Evolutionary conservation across 2,113 vertebrate genomes (phyloP), one percentile per base, ranked within the genome.

Genomic region (Craseonycteris thonglongyai): DNA sequence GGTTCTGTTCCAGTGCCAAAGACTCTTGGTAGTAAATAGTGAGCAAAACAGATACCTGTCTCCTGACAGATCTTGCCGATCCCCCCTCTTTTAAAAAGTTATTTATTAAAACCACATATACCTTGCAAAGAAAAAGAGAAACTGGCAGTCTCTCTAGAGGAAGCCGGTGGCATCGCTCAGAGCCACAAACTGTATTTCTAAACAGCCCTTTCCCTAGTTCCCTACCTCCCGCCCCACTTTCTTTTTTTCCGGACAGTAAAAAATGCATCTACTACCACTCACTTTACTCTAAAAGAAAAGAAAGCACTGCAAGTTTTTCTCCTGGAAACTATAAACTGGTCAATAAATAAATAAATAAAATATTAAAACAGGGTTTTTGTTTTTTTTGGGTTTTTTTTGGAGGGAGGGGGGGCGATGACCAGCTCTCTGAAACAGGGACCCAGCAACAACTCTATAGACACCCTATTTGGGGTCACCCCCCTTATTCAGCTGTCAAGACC

Each of bases 21-120:
- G 92, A 76, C 97, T 90, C 95, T 96, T 91, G 96, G 96, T 98
- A 98, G 98, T 98, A 98, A 98, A 98, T 97, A 98, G 35, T 92
- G 95, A 97, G 81, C 96, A 96, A 93, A 96, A 93, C 35, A 94
- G 96, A 96, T 97, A 96, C 91, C 95, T 95, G 91, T 88, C 93
- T 97, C 71, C 87, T 63, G 88, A 74, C 59, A 7, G 40, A 83
- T 88, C 83, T 76, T 76, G 61, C 59, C n/a, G 30, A 33, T 45
- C 59, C 87, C 87, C 87, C 42, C 61, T 38, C 42, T 72, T 35
- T 88, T 38, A 38, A 0, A 2, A 90, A 92, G 84, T 96, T 97
- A 94, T 96, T 97, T 97, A 96, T 95, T 92, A 94, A 97, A 97
- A 94, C 95, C 95, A 96, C 93, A 95, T 88, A 96, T 95, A 95